Conservation (phyloP, 2,113 vertebrate genomes). For the Meleagris gallopavo region DNA sequence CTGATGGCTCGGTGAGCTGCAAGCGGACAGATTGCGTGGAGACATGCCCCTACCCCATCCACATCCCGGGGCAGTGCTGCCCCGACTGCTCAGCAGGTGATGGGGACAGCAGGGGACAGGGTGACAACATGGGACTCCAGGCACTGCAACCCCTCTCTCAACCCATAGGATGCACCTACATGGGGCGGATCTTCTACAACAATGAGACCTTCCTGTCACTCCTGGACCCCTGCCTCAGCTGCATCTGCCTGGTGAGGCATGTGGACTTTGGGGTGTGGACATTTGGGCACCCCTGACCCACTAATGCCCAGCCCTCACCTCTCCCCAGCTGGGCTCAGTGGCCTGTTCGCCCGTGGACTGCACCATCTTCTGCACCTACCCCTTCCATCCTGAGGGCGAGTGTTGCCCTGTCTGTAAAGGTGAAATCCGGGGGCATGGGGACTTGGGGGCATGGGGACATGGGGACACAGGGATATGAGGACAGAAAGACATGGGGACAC, state of each 20-base stretch:
- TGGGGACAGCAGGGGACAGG: neutral
- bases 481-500: neutral
- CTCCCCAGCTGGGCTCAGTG: slow-evolving; percentile 80
- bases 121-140: neutral
- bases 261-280: neutral
- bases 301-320: neutral
- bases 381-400: slow-evolving; percentile 84
- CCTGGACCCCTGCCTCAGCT: slow-evolving; percentile 83
- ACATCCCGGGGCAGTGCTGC: slow-evolving; percentile 83
- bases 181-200: slow-evolving; percentile 79
- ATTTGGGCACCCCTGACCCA: neutral
- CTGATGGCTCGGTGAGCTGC: slow-evolving; percentile 81
- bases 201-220: slow-evolving; percentile 82
- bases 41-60: slow-evolving; percentile 83
- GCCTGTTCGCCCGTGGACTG: slow-evolving; percentile 84
- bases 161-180: slow-evolving; percentile 81
- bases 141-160: neutral
- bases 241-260: slow-evolving; percentile 82
- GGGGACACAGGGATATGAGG: too few relatives aligned
- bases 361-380: slow-evolving; percentile 80
- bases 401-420: slow-evolving; percentile 82
- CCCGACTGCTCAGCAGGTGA: slow-evolving; percentile 84
- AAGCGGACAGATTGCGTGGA: slow-evolving; percentile 81
- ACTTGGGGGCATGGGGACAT: accelerated
- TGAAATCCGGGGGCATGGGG: neutral